Evolutionary conservation across 2,113 vertebrate genomes (phyloP).

Genomic region (Pelmatolapia mariae): DNA sequence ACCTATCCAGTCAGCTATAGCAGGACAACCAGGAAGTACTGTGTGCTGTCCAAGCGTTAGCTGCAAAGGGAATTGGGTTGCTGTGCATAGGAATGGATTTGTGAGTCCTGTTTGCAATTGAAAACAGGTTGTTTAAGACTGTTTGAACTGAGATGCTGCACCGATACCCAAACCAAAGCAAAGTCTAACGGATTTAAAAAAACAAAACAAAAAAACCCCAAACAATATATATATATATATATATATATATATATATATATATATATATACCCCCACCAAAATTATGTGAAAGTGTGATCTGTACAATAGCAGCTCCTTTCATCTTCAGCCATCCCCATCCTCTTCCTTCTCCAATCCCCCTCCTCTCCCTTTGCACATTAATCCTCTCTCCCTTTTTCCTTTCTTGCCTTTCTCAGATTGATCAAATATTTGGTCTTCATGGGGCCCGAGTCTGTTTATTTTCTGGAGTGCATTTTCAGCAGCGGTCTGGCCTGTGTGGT

Average conservation of each 20-base stretch:
- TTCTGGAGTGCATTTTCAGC: constrained; percentile 63
- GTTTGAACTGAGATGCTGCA: background rate
- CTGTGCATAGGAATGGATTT: background rate
- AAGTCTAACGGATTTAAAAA: background rate
- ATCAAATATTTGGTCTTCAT: constrained; percentile 71
- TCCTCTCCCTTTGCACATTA: constrained; percentile 5
- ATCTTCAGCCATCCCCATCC: background rate
- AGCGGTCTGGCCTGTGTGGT: constrained; percentile 15
- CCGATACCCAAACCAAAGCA: background rate
- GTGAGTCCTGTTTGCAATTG: background rate
- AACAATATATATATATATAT: background rate
- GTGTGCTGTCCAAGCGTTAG: background rate
- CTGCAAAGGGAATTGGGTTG: background rate
- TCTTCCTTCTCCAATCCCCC: background rate
- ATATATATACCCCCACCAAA: background rate
- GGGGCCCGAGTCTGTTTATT: constrained; percentile 46
- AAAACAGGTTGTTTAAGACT: background rate
- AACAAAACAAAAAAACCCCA: background rate
- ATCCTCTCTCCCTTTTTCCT: background rate
- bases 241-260: too few species aligned
- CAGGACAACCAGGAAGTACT: background rate
- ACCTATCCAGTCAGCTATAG: background rate
- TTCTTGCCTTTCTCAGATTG: constrained; percentile 40
- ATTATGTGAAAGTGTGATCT: background rate
- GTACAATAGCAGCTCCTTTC: constrained; percentile 15